Evolutionary conservation across 1,140 invertebrate species (phyloP), one percentile per base, ranked within the genome.

Genomic region (Ceratina calcarata): DNA sequence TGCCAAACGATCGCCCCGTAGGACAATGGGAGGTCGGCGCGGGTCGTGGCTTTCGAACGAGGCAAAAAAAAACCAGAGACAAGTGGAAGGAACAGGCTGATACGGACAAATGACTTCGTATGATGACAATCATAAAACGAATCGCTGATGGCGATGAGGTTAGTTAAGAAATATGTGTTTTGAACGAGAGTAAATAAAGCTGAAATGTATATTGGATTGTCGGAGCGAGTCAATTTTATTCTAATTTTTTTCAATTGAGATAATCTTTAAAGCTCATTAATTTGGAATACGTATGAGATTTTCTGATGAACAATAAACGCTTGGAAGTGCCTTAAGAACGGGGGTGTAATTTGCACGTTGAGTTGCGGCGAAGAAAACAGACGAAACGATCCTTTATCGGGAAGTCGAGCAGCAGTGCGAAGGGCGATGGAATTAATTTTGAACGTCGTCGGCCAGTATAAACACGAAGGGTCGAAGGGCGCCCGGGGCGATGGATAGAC

Each of bases 401-500:
- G 22, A 85, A 85, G 79, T 78, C 72, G 78, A 27, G 22, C 16
- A 27, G 12, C 15, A 16, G n/a, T 45, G 64, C 45, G 64, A 73
- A 69, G 62, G 61, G 61, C 16, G 78, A 20, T 22, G 64, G 70
- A 74, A 87, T 89, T 89, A 89, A 88, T 89, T 88, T 77, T 20
- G 67, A 79, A 71, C 76, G 74, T 81, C 80, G 64, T 74, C 77
- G 80, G 24, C 74, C 37, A 78, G n/a, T 62, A 69, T 73, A 71
- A 80, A 66, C 76, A 68, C 75, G 70, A 86, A 82, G 80, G 76
- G 74, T 74, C 75, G 78, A 77, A 68, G 55, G 67, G 60, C 67
- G 49, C 69, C 82, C 81, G 20, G 61, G 77, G 83, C 83, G 86
- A 88, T 89, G 80, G 85, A 89, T 87, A 87, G 45, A 61, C 32